Evolutionary conservation across 1,140 invertebrate species (phyloP).

Genomic region (Drosophila repleta): DNA sequence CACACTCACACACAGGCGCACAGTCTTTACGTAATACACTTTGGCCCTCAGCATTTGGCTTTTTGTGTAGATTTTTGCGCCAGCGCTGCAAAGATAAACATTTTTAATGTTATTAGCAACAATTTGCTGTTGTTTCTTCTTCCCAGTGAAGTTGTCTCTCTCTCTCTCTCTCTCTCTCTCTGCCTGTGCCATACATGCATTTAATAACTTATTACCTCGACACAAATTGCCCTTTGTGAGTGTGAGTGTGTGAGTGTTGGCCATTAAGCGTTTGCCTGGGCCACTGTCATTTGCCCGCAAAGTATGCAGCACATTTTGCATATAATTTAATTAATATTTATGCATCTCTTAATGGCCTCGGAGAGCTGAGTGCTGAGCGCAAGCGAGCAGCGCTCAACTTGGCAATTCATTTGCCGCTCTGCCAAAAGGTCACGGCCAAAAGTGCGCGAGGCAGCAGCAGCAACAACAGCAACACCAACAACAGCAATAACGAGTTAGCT

Average conservation of each 20-base stretch:
- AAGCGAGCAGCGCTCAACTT: slow-evolving; percentile 6
- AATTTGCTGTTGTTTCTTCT: slow-evolving; percentile 41
- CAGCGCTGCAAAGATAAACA: slow-evolving; percentile 58
- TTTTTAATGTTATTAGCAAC: slow-evolving; percentile 74
- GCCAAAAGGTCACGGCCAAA: slow-evolving; percentile 77
- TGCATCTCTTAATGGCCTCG: slow-evolving; percentile 58
- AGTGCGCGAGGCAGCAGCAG: slow-evolving; percentile 51
- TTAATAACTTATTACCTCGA: slow-evolving; percentile 57
- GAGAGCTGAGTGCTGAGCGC: slow-evolving; percentile 5
- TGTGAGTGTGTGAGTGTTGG: slow-evolving; percentile 8
- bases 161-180: not conserved
- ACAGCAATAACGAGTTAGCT: slow-evolving; percentile 63
- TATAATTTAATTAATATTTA: slow-evolving; percentile 81
- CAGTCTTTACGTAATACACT: slow-evolving; percentile 31
- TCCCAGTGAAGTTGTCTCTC: slow-evolving; percentile 18
- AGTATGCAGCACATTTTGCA: slow-evolving; percentile 67
- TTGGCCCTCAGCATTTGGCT: slow-evolving; percentile 40
- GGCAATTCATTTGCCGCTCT: slow-evolving; percentile 43
- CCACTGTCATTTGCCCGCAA: slow-evolving; percentile 39
- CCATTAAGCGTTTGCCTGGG: slow-evolving; percentile 29
- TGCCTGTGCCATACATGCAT: slow-evolving; percentile 18
- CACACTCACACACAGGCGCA: not conserved
- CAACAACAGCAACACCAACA: slow-evolving; percentile 28
- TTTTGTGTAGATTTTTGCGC: slow-evolving; percentile 61
- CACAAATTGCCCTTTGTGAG: slow-evolving; percentile 39